Evolutionary conservation across 2,888 invertebrate genomes (phyloP), one percentile per base, ranked within the genome.

Genomic region (Tuta absoluta): DNA sequence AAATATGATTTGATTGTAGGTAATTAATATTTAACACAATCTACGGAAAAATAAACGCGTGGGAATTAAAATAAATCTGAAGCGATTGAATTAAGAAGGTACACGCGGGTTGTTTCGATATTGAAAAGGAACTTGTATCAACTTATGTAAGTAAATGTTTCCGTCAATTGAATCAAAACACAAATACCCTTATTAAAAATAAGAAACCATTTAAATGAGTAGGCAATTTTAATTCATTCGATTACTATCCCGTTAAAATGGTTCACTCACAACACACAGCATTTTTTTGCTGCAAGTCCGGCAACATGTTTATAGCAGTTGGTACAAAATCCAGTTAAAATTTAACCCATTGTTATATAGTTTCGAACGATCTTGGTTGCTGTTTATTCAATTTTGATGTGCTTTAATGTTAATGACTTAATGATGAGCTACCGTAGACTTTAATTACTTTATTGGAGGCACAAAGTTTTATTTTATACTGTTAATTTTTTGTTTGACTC

Each of bases 331-430:
- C 45, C 38, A 56, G 17, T 28, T 53, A 33, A 73, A 74, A 79
- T 78, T 77, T 75, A 75, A 71, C 72, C 74, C 78, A 82, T 80
- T 68, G 63, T 76, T 74, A 79, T 82, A 65, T 65, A 69, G 72
- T 77, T 75, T 76, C 75, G 69, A 75, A 72, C 71, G 73, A 76
- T 80, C 77, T 83, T 70, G 84, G 79, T 77, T 81, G 81, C 84
- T 86, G 83, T 85, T 87, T 83, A 85, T 81, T 78, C 75, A 72
- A 68, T 82, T 85, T 85, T 86, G 85, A 87, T 84, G 74, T 76
- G 82, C 83, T 86, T 85, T 80, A 56, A 81, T 82, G 81, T 73
- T 80, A 82, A 86, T 84, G 72, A 71, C 74, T 79, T 84, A 79
- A 85, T 82, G 78, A 81, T 79, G 74, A 67, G 78, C 79, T 77